phyloP scores from a whole-genome alignment of 1,140 invertebrate genomes.

The Euura saliciscinereae region DNA sequence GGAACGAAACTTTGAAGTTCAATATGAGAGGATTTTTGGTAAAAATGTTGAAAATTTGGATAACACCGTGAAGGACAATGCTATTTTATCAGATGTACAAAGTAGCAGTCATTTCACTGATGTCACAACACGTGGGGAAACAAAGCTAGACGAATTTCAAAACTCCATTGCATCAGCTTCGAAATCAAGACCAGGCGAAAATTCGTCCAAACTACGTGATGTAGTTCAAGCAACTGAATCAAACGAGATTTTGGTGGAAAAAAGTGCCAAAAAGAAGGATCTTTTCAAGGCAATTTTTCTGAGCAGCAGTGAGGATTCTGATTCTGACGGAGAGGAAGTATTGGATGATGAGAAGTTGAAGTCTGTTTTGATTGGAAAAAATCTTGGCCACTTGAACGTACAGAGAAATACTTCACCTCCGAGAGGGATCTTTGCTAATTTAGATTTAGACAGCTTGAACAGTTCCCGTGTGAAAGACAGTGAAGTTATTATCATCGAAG shows the following conservation, averaged over 20 bases:
- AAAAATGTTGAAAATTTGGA: neutral
- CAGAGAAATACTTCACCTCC: slow-evolving; percentile 71
- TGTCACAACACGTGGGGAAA: neutral
- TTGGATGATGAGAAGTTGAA: slow-evolving; percentile 48
- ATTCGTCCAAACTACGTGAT: neutral
- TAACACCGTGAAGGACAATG: neutral
- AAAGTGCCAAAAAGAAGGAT: slow-evolving; percentile 66
- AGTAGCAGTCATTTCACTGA: neutral
- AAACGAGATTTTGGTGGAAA: slow-evolving; percentile 6
- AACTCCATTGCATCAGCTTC: neutral
- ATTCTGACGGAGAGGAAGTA: slow-evolving; percentile 54
- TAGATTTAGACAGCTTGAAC: slow-evolving; percentile 68
- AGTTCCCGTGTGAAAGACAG: neutral
- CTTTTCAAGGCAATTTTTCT: slow-evolving; percentile 72
- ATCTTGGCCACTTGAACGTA: slow-evolving; percentile 51
- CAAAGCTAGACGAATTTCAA: neutral
- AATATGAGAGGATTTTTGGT: neutral
- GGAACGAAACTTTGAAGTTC: slow-evolving; percentile 1
- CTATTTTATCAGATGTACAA: neutral
- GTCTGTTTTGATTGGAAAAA: slow-evolving; percentile 46
- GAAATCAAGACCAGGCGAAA: no score
- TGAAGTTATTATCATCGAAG: slow-evolving; percentile 55
- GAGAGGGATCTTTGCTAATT: slow-evolving; percentile 75
- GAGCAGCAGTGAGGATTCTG: slow-evolving; percentile 65
- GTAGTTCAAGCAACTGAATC: neutral